Evolutionary conservation across 2,888 invertebrate species (phyloP).

Genomic region (Acanthoscelides obtectus): DNA sequence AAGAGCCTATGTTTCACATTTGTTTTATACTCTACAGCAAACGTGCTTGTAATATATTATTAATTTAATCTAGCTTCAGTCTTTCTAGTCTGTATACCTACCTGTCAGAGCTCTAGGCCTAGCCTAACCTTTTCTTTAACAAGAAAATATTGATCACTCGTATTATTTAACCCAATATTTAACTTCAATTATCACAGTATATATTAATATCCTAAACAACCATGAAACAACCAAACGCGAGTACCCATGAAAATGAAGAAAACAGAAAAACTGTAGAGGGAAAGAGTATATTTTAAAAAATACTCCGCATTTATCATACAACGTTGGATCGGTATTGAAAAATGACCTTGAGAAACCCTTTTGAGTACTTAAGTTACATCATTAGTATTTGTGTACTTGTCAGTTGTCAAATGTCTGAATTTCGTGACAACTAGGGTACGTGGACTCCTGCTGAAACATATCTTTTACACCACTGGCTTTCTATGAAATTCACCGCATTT

Average conservation of each 20-base stretch:
- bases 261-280: not conserved
- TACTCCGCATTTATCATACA: not conserved
- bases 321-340: not conserved
- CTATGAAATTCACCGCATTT: too few relatives aligned
- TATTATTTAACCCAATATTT: conserved; percentile 57
- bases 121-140: not conserved
- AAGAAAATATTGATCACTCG: conserved; percentile 15
- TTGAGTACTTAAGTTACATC: not conserved
- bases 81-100: not conserved
- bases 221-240: not conserved
- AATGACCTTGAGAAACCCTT: not conserved
- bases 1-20: too few relatives aligned
- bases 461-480: too few relatives aligned
- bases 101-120: not conserved
- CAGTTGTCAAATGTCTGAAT: too few relatives aligned
- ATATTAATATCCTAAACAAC: not conserved
- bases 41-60: too few relatives aligned
- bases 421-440: too few relatives aligned
- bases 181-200: conserved; percentile 67
- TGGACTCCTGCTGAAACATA: too few relatives aligned
- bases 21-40: too few relatives aligned
- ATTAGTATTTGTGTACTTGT: too few relatives aligned
- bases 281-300: not conserved
- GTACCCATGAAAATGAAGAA: not conserved
- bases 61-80: not conserved